Conservation (phyloP, 2,888 invertebrate species). For the Ormyrus rosae region DNA sequence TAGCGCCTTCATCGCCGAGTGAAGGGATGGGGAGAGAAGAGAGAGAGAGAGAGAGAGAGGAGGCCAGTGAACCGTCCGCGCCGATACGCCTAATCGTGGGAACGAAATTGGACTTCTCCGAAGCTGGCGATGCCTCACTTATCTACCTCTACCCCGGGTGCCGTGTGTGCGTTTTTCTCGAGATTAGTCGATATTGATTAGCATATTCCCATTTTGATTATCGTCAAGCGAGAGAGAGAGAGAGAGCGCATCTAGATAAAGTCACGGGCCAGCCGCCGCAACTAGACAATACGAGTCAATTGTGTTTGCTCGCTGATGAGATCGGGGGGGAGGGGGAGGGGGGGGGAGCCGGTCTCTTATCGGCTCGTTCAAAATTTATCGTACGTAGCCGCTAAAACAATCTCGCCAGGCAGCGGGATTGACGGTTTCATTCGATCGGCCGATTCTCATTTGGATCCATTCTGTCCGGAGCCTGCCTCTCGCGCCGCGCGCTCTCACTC, state of each 20-base stretch:
- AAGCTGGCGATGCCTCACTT: slow-evolving; percentile 53
- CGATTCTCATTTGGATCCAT: slow-evolving; percentile 46
- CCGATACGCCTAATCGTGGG: slow-evolving; percentile 63
- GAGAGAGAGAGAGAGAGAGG: slow-evolving; percentile 30
- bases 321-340: too few species aligned
- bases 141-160: neutral
- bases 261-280: neutral
- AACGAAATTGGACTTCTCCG: slow-evolving; percentile 60
- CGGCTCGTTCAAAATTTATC: slow-evolving; percentile 32
- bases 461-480: slow-evolving; percentile 23
- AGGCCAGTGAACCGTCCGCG: slow-evolving; percentile 61
- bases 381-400: neutral
- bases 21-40: slow-evolving; percentile 21
- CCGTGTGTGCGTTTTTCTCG: slow-evolving; percentile 13
- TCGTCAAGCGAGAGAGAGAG: neutral
- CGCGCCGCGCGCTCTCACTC: slow-evolving; percentile 36
- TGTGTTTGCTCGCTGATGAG: slow-evolving; percentile 5
- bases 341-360: neutral
- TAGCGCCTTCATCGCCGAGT: neutral
- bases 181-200: slow-evolving; percentile 43
- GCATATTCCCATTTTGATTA: slow-evolving; percentile 54
- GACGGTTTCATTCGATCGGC: slow-evolving; percentile 31
- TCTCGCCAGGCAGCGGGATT: slow-evolving; percentile 8
- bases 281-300: slow-evolving; percentile 18
- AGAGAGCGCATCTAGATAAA: neutral